These are phyloP conservation scores for Elaeidobius kamerunicus DNA, from an alignment of 2,888 invertebrate genomes.

Conservation along the genomic window DNA sequence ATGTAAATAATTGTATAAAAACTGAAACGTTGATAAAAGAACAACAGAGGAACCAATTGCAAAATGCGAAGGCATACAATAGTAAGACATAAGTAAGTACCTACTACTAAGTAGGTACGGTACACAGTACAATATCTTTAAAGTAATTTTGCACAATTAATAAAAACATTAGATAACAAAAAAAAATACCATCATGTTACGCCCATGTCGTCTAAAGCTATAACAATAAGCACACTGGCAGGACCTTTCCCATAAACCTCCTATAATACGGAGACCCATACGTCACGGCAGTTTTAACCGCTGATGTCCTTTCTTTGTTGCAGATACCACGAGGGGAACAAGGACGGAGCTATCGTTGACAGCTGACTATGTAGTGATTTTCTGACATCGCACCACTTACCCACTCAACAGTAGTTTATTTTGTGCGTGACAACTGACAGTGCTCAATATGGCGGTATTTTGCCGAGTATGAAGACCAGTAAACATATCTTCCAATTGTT, in stretches of 20 bases:
- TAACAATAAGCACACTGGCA: constrained; percentile 18
- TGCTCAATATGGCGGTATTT: constrained; percentile 20
- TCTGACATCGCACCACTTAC: constrained; percentile 44
- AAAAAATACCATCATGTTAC: too few relatives aligned
- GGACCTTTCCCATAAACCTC: constrained; percentile 38
- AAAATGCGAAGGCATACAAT: too few relatives aligned
- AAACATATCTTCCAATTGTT: constrained; percentile 1
- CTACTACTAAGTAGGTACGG: too few relatives aligned
- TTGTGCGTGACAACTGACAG: constrained; percentile 42
- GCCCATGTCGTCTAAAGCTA: constrained; percentile 19
- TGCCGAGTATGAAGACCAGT: constrained; percentile 1
- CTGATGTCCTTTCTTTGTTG: constrained; percentile 40
- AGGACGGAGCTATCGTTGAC: constrained; percentile 45
- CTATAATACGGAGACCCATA: constrained; percentile 44
- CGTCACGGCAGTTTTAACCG: constrained; percentile 46
- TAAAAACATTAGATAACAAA: too few relatives aligned
- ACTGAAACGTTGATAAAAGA: too few relatives aligned
- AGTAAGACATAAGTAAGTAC: too few relatives aligned
- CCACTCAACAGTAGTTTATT: constrained; percentile 43
- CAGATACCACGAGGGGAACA: constrained; percentile 31
- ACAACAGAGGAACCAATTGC: too few relatives aligned
- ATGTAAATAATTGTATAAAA: too few relatives aligned
- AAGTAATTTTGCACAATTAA: too few relatives aligned
- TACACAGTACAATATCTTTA: too few relatives aligned
- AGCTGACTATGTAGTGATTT: constrained; percentile 44